These are phyloP conservation scores for Caenorhabditis becei DNA, from an alignment of 2,888 invertebrate species.

Conservation along the genomic window DNA sequence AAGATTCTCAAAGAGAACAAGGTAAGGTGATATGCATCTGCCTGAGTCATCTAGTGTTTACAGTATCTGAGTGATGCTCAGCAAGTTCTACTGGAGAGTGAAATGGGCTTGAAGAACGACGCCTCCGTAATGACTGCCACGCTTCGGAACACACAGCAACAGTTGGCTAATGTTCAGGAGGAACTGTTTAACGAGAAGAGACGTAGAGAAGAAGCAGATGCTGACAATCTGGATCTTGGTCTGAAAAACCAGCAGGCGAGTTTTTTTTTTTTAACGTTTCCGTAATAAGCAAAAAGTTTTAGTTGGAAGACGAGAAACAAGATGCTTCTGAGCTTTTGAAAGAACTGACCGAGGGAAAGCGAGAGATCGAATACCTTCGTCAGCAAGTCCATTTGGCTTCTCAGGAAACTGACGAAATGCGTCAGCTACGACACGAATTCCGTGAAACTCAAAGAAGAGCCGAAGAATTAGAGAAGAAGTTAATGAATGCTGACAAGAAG, in stretches of 20 bases:
- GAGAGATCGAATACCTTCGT: slow-evolving; percentile 46
- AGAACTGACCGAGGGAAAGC: slow-evolving; percentile 38
- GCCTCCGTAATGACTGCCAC: background rate
- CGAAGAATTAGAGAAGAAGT: background rate
- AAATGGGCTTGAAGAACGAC: slow-evolving; percentile 26
- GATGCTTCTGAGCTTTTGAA: slow-evolving; percentile 29
- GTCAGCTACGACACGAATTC: slow-evolving; percentile 14
- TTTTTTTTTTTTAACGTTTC: background rate
- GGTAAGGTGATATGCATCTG: background rate
- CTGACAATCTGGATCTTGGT: background rate
- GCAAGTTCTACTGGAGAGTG: slow-evolving; percentile 34
- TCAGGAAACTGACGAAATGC: slow-evolving; percentile 3
- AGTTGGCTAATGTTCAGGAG: background rate
- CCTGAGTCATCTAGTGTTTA: background rate
- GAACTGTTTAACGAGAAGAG: background rate
- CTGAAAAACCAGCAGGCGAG: slow-evolving; percentile 12
- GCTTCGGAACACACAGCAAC: slow-evolving; percentile 3
- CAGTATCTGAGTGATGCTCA: slow-evolving; percentile 33
- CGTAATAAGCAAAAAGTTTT: background rate
- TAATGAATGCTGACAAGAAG: slow-evolving; percentile 8
- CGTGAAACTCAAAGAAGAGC: background rate
- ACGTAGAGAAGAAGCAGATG: background rate
- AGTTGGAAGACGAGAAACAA: slow-evolving; percentile 15
- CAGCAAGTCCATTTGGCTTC: slow-evolving; percentile 13
- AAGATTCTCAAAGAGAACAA: slow-evolving; percentile 7